Base-by-base conservation (phyloP, 1,140 invertebrate species). In the Papilio polytes region DNA sequence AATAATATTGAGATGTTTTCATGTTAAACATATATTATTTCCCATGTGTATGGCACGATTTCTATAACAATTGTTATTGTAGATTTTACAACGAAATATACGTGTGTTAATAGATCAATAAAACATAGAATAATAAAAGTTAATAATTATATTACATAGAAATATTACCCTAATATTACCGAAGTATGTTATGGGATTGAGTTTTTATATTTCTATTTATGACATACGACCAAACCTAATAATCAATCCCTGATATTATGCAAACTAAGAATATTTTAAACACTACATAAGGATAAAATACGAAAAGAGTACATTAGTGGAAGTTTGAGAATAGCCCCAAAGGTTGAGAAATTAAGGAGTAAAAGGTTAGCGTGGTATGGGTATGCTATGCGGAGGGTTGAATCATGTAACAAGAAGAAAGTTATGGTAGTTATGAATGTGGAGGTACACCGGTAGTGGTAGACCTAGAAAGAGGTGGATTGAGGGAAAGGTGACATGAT, bases 31-130 rank as follows among this genome's bases (percentile, higher is more conserved):
- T 53, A 53, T 53, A 31, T 77, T 77, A 53, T 56, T 77, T 77
- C 26, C 20, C 8, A 31, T 48, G 74, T 31, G 74, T 77, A 53
- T 59, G 31, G 18, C 31, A 59, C 76, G 53, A 74, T 86, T 66
- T 80, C 70, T 80, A 84, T 80, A 82, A 85, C 86, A 90, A 83
- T 88, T 89, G 87, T 92, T 90, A 89, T 82, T 59, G 86, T 89
- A 89, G 88, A 88, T 90, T 90, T 92, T 89, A 94, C 91, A 94
- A 94, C 91, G 91, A 93, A 94, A 90, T 92, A 89, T 85, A 76
- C 85, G 86, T 86, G 84, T 82, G 63, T 70, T 70, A 70, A 70
- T 76, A 51, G 44, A 74, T 48, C 41, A 26, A 76, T 48, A 76
- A 76, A 53, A 53, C 3, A 51, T 76, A 76, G 74, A 76, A 48